Evolutionary conservation across 1,140 invertebrate genomes (phyloP), one percentile per base, ranked within the genome.

Genomic region (Euura lappo): DNA sequence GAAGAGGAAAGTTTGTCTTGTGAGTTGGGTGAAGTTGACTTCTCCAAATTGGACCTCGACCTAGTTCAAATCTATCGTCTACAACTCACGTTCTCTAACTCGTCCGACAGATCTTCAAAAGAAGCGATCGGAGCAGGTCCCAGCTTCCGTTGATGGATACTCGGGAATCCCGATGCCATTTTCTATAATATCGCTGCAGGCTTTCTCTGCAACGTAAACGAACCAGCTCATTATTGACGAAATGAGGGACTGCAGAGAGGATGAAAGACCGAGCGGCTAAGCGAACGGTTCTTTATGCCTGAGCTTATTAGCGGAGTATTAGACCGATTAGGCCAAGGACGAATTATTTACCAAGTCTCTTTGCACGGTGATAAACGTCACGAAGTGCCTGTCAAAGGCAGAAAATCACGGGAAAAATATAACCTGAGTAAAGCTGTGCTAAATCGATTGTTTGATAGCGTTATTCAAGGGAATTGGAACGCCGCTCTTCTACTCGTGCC

Each of bases 101-200:
- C 94, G 87, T 96, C 95, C 78, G 94, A 94, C 80, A 95, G 90
- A 89, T 96, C 95, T 90, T 96, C 95, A 87, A 97, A 96, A 75
- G 95, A 97, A 83, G 96, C 96, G 86, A 97, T 94, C 82, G 96
- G 96, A 81, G 96, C 96, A 84, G 94, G 94, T 86, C 95, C 95
- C 90, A 94, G 92, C 86, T 93, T 92, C 88, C 90, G 91, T 87
- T 93, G 92, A 83, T 84, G 84, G 71, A 84, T 84, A 72, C 84
- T 85, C 79, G 85, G 84, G 69, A 87, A 84, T 78, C 84, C 81
- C 79, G 81, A 84, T 75, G 84, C 84, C 86, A 88, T 88, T 80
- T 66, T 65, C 51, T n/a, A 70, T 28, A 70, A 3, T 47, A 7
- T 47, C 45, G 46, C 8, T 71, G 28, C 28, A 28, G 45, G 47